phyloP scores from a whole-genome alignment of 2,888 invertebrate species.

The Rhaphigaster nebulosa region DNA sequence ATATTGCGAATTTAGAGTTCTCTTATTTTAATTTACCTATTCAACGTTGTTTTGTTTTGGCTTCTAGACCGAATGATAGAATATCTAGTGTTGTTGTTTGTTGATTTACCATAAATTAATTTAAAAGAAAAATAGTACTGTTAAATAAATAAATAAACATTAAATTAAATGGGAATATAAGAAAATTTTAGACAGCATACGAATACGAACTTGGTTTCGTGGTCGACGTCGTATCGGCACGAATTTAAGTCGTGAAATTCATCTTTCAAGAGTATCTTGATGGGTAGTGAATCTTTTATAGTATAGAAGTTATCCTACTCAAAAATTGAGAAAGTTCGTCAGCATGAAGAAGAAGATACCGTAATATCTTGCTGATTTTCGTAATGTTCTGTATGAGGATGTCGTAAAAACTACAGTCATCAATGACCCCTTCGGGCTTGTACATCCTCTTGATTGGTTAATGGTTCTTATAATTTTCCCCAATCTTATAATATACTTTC shows the following conservation, averaged over 20 bases:
- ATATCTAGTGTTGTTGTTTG: too few relatives aligned
- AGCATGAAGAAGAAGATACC: too few relatives aligned
- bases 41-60: too few relatives aligned
- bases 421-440: not conserved
- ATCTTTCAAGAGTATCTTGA: not conserved
- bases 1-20: too few relatives aligned
- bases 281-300: not conserved
- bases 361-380: not conserved
- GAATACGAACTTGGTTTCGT: not conserved
- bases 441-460: not conserved
- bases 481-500: not conserved
- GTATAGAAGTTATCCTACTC: not conserved
- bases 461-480: not conserved
- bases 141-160: too few relatives aligned
- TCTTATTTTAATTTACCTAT: too few relatives aligned
- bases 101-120: not conserved
- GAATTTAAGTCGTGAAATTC: not conserved
- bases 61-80: too few relatives aligned
- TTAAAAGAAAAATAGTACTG: not conserved
- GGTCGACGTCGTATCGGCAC: not conserved
- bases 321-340: not conserved
- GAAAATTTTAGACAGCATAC: too few relatives aligned
- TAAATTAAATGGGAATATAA: not conserved
- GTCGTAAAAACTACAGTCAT: not conserved
- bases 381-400: not conserved